Conservation (phyloP, 2,888 invertebrate species). For the Leucozona laternaria region DNA sequence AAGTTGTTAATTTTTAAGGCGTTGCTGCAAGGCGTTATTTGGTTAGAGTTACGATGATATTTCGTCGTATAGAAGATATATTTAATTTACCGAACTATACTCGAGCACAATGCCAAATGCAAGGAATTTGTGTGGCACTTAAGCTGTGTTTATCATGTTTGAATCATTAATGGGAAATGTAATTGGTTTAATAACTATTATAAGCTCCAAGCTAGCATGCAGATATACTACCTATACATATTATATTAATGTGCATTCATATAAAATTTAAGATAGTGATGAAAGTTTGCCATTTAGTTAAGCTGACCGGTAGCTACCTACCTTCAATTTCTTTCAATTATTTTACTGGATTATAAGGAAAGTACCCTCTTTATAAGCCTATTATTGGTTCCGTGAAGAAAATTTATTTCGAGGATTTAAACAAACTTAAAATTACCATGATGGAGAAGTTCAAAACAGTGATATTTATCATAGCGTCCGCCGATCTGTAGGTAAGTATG, state of each 20-base stretch:
- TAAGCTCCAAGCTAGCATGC: neutral
- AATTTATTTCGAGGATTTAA: no score
- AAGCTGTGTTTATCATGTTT: conserved; percentile 33
- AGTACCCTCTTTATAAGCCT: no score
- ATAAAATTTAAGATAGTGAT: neutral
- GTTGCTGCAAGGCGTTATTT: conserved; percentile 50
- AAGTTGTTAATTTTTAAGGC: conserved; percentile 66
- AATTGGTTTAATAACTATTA: conserved; percentile 24
- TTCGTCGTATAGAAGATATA: neutral
- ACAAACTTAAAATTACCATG: no score
- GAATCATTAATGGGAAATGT: conserved; percentile 49
- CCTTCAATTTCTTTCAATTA: no score
- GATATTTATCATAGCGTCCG: no score
- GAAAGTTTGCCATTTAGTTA: neutral
- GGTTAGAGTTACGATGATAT: conserved; percentile 52
- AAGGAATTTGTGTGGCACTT: conserved; percentile 22
- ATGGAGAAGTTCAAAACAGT: no score
- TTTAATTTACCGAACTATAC: no score
- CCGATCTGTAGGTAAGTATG: no score
- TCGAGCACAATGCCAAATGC: conserved; percentile 2
- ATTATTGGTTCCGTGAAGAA: no score
- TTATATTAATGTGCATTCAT: neutral
- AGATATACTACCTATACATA: no score
- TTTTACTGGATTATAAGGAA: no score
- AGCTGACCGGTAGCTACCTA: no score